phyloP scores from a whole-genome alignment of 2,888 invertebrate genomes.

The Melanchra persicariae region DNA sequence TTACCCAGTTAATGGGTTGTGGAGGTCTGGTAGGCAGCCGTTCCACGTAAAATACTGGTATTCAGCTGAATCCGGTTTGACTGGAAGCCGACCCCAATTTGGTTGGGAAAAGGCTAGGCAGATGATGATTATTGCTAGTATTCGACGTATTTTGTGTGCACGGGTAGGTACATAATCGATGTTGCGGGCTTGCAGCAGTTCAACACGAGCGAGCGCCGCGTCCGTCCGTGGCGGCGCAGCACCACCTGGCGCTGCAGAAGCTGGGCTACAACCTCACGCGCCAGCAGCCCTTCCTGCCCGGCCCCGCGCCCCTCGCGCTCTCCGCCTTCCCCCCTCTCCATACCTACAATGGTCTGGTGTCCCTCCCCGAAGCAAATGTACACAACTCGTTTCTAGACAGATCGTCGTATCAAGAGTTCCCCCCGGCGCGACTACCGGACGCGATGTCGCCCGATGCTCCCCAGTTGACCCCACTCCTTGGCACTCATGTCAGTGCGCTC shows the following conservation, averaged over 20 bases:
- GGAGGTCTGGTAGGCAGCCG: too few species aligned
- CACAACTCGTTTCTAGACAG: conserved; percentile 78
- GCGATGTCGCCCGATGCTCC: conserved; percentile 70
- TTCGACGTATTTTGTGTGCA: neutral
- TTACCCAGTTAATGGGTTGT: too few species aligned
- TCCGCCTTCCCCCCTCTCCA: conserved; percentile 78
- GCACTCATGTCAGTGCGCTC: conserved; percentile 73
- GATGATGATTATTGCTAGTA: too few species aligned
- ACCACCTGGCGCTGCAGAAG: conserved; percentile 86
- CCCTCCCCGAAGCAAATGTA: conserved; percentile 70
- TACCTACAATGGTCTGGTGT: conserved; percentile 73
- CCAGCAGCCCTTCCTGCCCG: conserved; percentile 75
- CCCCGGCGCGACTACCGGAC: conserved; percentile 75
- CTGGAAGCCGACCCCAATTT: too few species aligned
- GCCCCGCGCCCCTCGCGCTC: conserved; percentile 73
- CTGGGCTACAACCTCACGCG: conserved; percentile 86
- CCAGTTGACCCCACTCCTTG: conserved; percentile 74
- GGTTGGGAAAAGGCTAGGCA: too few species aligned
- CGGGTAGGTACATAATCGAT: conserved; percentile 16
- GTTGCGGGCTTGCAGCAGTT: conserved; percentile 92
- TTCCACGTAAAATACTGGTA: too few species aligned
- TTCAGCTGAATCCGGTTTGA: too few species aligned
- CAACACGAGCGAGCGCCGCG: conserved; percentile 97
- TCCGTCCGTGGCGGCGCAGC: conserved; percentile 78
- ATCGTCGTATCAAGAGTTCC: conserved; percentile 78